A percentile compares a stretch with the other conserved stretches of the same genome.
Evolutionary conservation across 2,113 vertebrate genomes (phyloP).

Genomic region (Mesocricetus auratus): DNA sequence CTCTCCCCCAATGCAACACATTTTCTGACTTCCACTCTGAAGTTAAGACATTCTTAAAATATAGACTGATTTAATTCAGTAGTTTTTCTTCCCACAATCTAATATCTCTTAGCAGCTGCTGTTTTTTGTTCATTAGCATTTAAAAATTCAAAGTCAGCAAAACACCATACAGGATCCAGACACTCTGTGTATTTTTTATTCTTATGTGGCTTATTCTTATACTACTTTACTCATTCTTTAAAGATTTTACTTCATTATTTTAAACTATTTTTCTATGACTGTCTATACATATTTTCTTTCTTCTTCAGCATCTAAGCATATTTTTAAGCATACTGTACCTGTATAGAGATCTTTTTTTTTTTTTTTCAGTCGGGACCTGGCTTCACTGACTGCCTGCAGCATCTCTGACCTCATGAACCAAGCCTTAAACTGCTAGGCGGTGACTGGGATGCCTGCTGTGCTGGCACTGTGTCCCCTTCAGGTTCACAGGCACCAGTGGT

Average conservation of each 20-base stretch:
- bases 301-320: background rate
- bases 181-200: background rate
- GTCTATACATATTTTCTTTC: background rate
- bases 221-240: background rate
- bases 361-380: background rate
- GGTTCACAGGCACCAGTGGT: background rate
- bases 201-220: background rate
- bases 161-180: background rate
- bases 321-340: background rate
- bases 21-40: background rate
- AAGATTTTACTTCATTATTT: background rate
- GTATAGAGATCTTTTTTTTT: background rate
- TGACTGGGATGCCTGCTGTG: background rate
- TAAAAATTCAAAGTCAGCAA: background rate
- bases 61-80: background rate
- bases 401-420: too few species aligned
- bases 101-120: background rate
- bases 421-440: background rate
- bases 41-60: background rate
- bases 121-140: background rate
- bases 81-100: background rate
- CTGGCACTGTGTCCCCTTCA: background rate
- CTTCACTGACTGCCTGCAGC: too few species aligned
- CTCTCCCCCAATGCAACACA: background rate
- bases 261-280: background rate